Base-by-base conservation (phyloP, 1,140 invertebrate genomes). In the Trachymyrmex septentrionalis region DNA sequence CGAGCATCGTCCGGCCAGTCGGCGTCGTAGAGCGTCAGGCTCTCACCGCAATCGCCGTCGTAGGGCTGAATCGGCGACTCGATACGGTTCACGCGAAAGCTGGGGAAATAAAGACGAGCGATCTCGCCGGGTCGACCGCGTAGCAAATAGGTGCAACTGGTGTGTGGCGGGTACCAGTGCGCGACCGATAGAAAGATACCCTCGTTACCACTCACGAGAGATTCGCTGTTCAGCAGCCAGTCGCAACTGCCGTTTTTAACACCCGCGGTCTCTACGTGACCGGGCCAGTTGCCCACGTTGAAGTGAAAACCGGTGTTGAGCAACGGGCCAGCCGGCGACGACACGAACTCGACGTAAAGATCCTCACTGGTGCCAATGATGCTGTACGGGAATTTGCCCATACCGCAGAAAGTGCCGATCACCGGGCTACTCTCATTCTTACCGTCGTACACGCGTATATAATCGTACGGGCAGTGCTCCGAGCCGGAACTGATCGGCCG, bases 371-470 rank as follows among this genome's bases (percentile, higher is more conserved):
- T 98, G 7, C 98, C 98, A 89, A 99, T 98, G 90, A 99, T 99
- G 86, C 98, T 98, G 95, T 98, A 98, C 0, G 98, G 98, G 91
- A 99, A 98, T 93, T 98, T 98, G 44, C 98, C 98, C 97, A 99
- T 98, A 7, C 98, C 98, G 92, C 98, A 99, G 92, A 99, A 98
- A 4, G 98, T 98, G 44, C 98, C 98, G 87, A 99, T 99, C 16
- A 98, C 96, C 0, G 97, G 97, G 57, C 97, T 97, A 30, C 97
- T 97, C 85, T 98, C 98, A 92, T 98, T 97, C 90, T 98, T 98
- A 0, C 98, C 98, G 92, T 99, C 98, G 95, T 98, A 99, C 66
- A 99, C 97, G 77, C 97, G 96, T 80, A 99, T 97, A 95, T 98
- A 98, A 93, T 99, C 98, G 94, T 97, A 98, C 0, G 98, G 98